These are phyloP conservation scores for Dolomedes plantarius DNA, from an alignment of 2,888 invertebrate species.

Conservation along the genomic window DNA sequence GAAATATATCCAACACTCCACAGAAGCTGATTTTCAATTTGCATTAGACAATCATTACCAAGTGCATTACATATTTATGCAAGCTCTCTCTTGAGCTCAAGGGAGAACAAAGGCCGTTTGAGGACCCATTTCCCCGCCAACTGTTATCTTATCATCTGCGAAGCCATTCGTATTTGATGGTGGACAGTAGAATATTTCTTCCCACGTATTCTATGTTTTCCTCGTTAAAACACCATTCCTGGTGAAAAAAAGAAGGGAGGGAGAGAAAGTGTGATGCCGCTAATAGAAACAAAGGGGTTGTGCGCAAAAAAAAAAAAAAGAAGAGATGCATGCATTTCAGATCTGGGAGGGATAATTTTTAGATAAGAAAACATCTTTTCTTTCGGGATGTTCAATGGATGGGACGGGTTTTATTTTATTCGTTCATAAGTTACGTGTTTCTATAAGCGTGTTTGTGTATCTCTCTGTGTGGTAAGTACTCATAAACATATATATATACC, in stretches of 20 bases:
- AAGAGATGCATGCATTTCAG: too few species aligned
- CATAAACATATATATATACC: too few species aligned
- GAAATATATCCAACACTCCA: background rate
- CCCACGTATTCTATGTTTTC: background rate
- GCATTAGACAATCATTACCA: conserved; percentile 62
- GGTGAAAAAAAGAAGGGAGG: background rate
- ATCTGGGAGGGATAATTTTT: too few species aligned
- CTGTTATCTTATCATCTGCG: background rate
- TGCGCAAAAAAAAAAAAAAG: too few species aligned
- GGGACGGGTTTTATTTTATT: too few species aligned
- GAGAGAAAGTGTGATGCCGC: too few species aligned
- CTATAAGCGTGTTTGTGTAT: too few species aligned
- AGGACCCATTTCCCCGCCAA: background rate
- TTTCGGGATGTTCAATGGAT: too few species aligned
- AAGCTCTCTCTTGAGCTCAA: background rate
- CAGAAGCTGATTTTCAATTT: conserved; percentile 25
- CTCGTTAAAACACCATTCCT: background rate
- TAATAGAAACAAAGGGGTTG: too few species aligned
- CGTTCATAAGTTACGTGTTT: too few species aligned
- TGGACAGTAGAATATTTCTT: background rate
- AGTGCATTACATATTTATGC: conserved; percentile 55
- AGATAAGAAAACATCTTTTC: too few species aligned
- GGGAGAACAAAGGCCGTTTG: background rate
- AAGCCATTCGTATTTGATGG: background rate
- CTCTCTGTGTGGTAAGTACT: too few species aligned